Conservation (phyloP, 2,113 vertebrate genomes). For the Hypocryptadius cinnamomeus region DNA sequence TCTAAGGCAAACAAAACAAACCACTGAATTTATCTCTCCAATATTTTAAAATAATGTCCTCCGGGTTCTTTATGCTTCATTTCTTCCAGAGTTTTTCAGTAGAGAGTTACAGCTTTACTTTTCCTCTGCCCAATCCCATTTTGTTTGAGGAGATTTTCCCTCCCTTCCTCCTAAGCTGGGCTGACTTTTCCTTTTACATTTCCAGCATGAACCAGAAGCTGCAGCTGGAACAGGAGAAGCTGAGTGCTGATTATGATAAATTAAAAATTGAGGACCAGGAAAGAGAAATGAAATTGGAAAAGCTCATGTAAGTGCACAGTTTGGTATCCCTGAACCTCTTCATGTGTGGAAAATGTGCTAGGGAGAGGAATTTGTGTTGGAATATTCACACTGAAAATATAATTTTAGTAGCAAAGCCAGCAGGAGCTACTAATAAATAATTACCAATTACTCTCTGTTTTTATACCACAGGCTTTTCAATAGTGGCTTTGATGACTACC, state of each 20-base stretch:
- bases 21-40: background rate
- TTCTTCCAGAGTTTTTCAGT: background rate
- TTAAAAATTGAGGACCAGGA: constrained; percentile 85
- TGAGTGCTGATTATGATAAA: constrained; percentile 86
- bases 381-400: background rate
- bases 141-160: background rate
- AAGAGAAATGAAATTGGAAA: constrained; percentile 84
- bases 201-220: constrained; percentile 85
- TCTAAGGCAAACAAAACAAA: background rate
- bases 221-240: constrained; percentile 87
- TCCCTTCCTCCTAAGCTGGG: background rate
- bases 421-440: background rate
- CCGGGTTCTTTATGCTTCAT: background rate
- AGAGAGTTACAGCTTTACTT: background rate
- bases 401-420: background rate
- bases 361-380: background rate
- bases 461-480: background rate
- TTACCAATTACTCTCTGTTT: background rate
- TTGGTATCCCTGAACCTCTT: background rate
- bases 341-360: background rate
- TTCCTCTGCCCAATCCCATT: background rate
- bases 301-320: constrained; percentile 74
- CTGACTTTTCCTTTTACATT: background rate
- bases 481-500: background rate
- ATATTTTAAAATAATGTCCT: background rate